A percentile compares a stretch with the other conserved stretches of the same genome.
These are phyloP conservation scores for Zootoca vivipara DNA, from an alignment of 2,113 vertebrate species.

Conservation along the genomic window DNA sequence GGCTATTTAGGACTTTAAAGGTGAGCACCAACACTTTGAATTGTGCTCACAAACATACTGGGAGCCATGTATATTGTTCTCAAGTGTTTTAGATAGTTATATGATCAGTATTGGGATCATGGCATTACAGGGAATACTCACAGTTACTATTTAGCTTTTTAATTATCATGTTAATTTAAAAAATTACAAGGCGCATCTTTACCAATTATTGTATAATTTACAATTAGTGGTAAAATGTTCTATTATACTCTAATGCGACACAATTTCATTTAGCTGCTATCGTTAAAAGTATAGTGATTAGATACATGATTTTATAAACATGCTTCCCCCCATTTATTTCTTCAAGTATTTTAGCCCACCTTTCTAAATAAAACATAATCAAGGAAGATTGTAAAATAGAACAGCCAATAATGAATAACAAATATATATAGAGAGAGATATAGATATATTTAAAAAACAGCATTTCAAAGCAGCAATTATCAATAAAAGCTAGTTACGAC, in stretches of 20 bases:
- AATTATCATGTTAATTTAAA: neutral
- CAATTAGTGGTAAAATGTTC: neutral
- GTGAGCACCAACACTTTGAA: too few relatives aligned
- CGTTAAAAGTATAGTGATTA: neutral
- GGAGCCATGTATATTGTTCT: neutral
- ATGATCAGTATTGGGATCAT: neutral
- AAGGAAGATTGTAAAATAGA: neutral
- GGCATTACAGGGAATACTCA: neutral
- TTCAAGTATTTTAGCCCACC: neutral
- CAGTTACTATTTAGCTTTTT: neutral
- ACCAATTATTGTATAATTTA: neutral
- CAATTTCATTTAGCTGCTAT: neutral
- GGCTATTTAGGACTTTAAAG: too few relatives aligned
- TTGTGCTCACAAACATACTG: too few relatives aligned
- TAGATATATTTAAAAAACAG: neutral
- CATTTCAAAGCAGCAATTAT: neutral
- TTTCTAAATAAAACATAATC: neutral
- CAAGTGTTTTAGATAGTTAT: neutral
- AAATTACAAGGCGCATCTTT: neutral
- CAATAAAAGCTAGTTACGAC: neutral
- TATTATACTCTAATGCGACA: neutral
- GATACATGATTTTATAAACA: neutral
- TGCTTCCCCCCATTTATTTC: neutral
- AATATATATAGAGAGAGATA: too few relatives aligned
- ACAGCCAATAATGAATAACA: neutral